Conservation (phyloP, 2,888 invertebrate genomes). For the Thereva nobilitata region DNA sequence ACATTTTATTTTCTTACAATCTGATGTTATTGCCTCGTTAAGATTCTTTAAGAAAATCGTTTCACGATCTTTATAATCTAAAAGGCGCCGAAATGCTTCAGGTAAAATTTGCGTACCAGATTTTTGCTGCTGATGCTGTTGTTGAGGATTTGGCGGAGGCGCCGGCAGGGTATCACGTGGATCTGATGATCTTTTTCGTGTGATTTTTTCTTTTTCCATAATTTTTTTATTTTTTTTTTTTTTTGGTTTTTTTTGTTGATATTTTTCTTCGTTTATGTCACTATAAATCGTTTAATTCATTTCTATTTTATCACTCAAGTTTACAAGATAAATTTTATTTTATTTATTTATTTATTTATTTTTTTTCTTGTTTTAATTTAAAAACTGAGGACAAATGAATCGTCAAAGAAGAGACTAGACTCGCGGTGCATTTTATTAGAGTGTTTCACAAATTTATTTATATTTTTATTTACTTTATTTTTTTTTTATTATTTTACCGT, state of each 20-base stretch:
- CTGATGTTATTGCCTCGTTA: slow-evolving; percentile 48
- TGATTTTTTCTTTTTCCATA: slow-evolving; percentile 41
- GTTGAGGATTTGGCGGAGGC: slow-evolving; percentile 43
- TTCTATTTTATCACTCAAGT: too few species aligned
- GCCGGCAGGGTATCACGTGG: slow-evolving; percentile 45
- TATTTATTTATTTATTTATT: too few species aligned
- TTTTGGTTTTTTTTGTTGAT: neutral
- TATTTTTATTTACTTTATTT: too few species aligned
- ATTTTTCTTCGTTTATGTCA: too few species aligned
- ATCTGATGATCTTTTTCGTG: slow-evolving; percentile 39
- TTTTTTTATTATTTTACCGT: too few species aligned
- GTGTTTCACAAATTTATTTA: too few species aligned
- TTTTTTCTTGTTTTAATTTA: too few species aligned
- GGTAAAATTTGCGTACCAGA: slow-evolving; percentile 33
- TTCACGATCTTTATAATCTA: slow-evolving; percentile 48
- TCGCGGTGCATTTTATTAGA: too few species aligned
- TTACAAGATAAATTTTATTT: too few species aligned
- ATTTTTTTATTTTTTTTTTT: neutral
- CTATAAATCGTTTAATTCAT: too few species aligned
- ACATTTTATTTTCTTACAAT: slow-evolving; percentile 43
- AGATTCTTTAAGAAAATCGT: slow-evolving; percentile 48
- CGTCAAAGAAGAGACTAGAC: too few species aligned
- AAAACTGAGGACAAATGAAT: too few species aligned
- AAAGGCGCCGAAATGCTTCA: slow-evolving; percentile 48
- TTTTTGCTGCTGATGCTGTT: slow-evolving; percentile 36